Base-by-base conservation (phyloP, 2,888 invertebrate species). In the Chaetoderma sp. region DNA sequence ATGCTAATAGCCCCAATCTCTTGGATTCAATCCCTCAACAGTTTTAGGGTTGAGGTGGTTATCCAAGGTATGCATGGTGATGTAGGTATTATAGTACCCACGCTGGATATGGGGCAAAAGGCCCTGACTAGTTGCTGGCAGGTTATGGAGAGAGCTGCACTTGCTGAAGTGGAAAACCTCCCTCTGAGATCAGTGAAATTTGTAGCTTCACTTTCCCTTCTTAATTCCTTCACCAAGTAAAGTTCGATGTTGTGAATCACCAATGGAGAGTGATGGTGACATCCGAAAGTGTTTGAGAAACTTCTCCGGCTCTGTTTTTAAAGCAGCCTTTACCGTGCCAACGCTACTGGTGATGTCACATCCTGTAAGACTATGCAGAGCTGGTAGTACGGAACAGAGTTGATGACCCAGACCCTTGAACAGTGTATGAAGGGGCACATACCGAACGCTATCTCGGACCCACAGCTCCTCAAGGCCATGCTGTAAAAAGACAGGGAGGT, bases 321-420 rank as follows among this genome's bases (percentile, higher is more conserved):
- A 42, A 21, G 39, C 58, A 16, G 58, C 58, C 42, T 58, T 58
- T 44, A 44, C 5, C n/a, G 58, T 58, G 42, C 44, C 58, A 10
- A 58, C 21, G 13, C 44, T 58, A 18, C 58, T 58, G 13, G 58
- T n/a, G n/a, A n/a, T 58, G 44, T 58, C 58, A 58, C 58, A 58
- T 23, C 58, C 39, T 3, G 58, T 23, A 6, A 58, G 58, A 16
- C 58, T 58, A 44, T 58, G 58, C n/a, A 44, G n/a, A n/a, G n/a
- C n/a, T n/a, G n/a, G n/a, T n/a, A n/a, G n/a, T n/a, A n/a, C n/a
- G n/a, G n/a, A n/a, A n/a, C n/a, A n/a, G n/a, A n/a, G n/a, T n/a
- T n/a, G n/a, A n/a, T n/a, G n/a, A n/a, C n/a, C n/a, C 23, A 58
- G 39, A 27, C 39, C 25, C 58, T 44, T 4, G 21, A 58, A 44